phyloP scores from a whole-genome alignment of 2,888 invertebrate genomes.

The Tribolium freemani region DNA sequence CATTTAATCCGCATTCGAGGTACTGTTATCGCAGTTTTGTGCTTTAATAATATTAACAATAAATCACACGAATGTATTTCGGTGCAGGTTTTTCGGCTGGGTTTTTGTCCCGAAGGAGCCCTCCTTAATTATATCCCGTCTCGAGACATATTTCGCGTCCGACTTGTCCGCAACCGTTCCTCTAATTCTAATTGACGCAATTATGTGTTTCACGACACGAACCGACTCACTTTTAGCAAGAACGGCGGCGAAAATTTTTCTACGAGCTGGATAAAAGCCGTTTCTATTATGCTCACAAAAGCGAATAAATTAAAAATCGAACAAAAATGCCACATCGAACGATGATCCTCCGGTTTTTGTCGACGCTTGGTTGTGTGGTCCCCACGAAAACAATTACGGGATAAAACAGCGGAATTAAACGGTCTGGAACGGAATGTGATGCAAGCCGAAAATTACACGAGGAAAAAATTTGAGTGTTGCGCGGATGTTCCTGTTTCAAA shows the following conservation, averaged over 20 bases:
- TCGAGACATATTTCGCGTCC: background rate
- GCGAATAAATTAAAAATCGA: constrained; percentile 29
- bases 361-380: constrained; percentile 16
- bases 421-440: constrained; percentile 29
- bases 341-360: background rate
- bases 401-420: constrained; percentile 13
- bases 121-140: constrained; percentile 6
- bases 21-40: constrained; percentile 31
- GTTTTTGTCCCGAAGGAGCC: constrained; percentile 1
- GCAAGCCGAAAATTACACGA: constrained; percentile 1
- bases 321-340: constrained; percentile 13
- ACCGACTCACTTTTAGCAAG: background rate
- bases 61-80: constrained; percentile 15
- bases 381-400: constrained; percentile 24
- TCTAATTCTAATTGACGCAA: constrained; percentile 12
- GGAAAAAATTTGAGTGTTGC: constrained; percentile 1
- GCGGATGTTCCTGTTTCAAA: constrained; percentile 6
- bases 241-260: background rate
- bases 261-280: background rate
- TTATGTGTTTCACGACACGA: background rate
- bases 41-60: constrained; percentile 20
- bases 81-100: background rate
- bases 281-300: constrained; percentile 21
- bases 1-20: constrained; percentile 24
- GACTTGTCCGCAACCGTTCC: background rate